Conservation (phyloP, 2,888 invertebrate species). For the Amiota mariae region DNA sequence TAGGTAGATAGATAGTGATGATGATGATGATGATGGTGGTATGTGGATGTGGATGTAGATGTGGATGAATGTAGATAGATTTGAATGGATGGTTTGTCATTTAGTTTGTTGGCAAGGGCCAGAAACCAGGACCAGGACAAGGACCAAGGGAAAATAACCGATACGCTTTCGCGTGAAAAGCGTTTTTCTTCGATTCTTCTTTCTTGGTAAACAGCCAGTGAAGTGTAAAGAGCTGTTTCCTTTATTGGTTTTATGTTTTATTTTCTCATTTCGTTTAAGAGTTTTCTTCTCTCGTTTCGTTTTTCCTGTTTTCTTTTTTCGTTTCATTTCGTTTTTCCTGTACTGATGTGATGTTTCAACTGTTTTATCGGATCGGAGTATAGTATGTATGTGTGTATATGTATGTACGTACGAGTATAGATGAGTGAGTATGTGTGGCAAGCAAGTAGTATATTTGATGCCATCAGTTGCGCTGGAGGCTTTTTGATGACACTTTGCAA, state of each 20-base stretch:
- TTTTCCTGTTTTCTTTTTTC: neutral
- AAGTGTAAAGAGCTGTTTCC: slow-evolving; percentile 72
- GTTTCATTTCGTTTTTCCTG: slow-evolving; percentile 31
- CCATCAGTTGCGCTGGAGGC: slow-evolving; percentile 63
- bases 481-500: slow-evolving; percentile 64
- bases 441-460: slow-evolving; percentile 55
- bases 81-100: slow-evolving; percentile 24
- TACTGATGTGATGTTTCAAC: slow-evolving; percentile 27
- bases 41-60: too few relatives aligned
- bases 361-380: slow-evolving; percentile 27
- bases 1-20: too few relatives aligned
- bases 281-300: slow-evolving; percentile 26
- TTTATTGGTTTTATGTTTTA: slow-evolving; percentile 72
- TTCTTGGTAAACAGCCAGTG: slow-evolving; percentile 66
- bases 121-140: neutral
- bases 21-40: too few relatives aligned
- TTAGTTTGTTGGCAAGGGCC: slow-evolving; percentile 31
- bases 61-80: too few relatives aligned
- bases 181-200: slow-evolving; percentile 40
- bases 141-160: too few relatives aligned
- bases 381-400: slow-evolving; percentile 15
- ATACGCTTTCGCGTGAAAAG: too few relatives aligned
- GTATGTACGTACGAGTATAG: slow-evolving; percentile 9
- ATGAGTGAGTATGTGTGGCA: slow-evolving; percentile 34
- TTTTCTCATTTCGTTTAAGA: slow-evolving; percentile 67